Evolutionary conservation across 2,797 vertebrate species (phyloP), one percentile per base, ranked within the genome.

Genomic region (Spondyliosoma cantharus): DNA sequence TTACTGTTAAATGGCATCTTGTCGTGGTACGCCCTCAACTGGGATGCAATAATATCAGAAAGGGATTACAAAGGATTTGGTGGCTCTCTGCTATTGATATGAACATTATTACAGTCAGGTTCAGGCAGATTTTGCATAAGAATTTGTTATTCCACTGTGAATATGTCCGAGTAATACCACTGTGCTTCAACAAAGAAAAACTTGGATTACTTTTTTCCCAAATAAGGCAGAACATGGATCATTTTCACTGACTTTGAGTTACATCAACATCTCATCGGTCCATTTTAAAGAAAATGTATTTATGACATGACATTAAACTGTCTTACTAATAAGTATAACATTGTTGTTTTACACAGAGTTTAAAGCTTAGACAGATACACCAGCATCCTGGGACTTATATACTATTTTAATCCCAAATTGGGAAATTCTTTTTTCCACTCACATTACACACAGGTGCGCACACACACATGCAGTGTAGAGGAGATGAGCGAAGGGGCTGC

Each of bases 321-420:
- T 43, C 7, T 24, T 59, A 37, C 37, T 37, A 37, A 11, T 37
- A 37, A 58, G 15, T 67, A 61, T 12, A 37, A 20, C 0, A 3
- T 29, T 69, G 61, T 68, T 50, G 19, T 69, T 54, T 62, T 32
- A 22, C 60, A 66, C 27, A 22, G 27, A 43, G 65, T 42, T 49
- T 37, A 27, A 37, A 73, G 56, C 54, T 1, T 22, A 66, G 64
- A 22, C 54, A n/a, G 22, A 68, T 76, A 62, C 22, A 12, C 0
- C 22, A 0, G n/a, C 37, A 24, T 62, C 56, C 60, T 61, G 27
- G 14, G 57, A 74, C n/a, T n/a, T n/a, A n/a, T n/a, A n/a, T n/a
- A n/a, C n/a, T n/a, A n/a, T n/a, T n/a, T n/a, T n/a, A n/a, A n/a
- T n/a, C n/a, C n/a, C n/a, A n/a, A n/a, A n/a, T n/a, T n/a, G n/a